Evolutionary conservation across 2,797 vertebrate genomes (phyloP), one percentile per base, ranked within the genome.

Genomic region (Gobionotothen gibberifrons): DNA sequence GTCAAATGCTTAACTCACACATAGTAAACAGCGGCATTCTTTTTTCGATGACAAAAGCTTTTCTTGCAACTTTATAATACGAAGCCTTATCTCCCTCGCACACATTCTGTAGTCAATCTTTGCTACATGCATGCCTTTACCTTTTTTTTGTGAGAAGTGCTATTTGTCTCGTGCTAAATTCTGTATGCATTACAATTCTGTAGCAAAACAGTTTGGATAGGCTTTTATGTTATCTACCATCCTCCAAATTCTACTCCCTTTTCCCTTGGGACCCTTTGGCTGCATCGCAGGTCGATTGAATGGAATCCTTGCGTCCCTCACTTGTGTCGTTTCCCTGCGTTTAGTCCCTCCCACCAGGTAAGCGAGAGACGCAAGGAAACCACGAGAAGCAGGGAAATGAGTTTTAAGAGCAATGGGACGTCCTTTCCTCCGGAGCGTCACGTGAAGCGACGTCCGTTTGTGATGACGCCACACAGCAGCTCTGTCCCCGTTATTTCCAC

Each of bases 1-100:
- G 52, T 83, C 58, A 75, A 32, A 40, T 29, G 8, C 72, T 68
- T 43, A 55, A 1, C 10, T 43, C 46, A 26, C 12, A 79, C n/a
- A 54, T 48, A 44, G 21, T 15, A 52, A 69, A 78, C 26, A 52
- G 17, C 44, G 56, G 36, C 16, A 46, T n/a, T 22, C 4, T 57
- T 65, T 61, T 40, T 40, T 51, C 1, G 1, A 21, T n/a, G 0
- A 17, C 4, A 49, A 16, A 1, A 9, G 7, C 22, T 64, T 72
- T 67, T 79, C 32, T 43, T 48, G 4, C 26, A 43, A 36, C 39
- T 11, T 61, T 22, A 61, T 49, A 26, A n/a, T 22, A 7, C 71
- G 22, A 44, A 44, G 3, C 15, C 2, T 72, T 19, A 46, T 75
- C 26, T 19, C 3, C 57, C 12, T 49, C 55, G 65, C 54, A 56